Percentiles rank a stretch among this genome's conserved stretches.
Evolutionary conservation across 1,140 invertebrate genomes (phyloP).

Genomic region (Cotesia glomerata): DNA sequence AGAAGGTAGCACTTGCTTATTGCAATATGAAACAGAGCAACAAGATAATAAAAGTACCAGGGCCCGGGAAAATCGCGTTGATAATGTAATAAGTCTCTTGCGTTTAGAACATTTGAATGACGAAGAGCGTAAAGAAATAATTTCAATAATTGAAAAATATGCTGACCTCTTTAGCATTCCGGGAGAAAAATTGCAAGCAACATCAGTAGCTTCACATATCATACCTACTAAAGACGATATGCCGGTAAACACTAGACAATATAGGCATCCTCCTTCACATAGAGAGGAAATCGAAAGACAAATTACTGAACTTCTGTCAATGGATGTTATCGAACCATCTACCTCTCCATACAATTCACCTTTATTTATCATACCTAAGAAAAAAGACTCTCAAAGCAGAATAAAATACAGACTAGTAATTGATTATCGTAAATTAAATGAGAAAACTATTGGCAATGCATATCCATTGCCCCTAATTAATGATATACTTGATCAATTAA

Average conservation of each 20-base stretch:
- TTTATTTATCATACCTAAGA: no score
- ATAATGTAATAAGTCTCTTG: background rate
- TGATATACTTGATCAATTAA: no score
- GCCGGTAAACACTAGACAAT: background rate
- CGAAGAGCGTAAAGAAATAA: background rate
- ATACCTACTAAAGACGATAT: slow-evolving; percentile 11
- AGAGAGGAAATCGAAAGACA: no score
- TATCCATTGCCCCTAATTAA: no score
- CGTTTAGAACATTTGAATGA: background rate
- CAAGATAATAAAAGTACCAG: background rate
- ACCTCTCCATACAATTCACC: no score
- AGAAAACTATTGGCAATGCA: no score
- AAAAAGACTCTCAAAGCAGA: no score
- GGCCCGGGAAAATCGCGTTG: background rate
- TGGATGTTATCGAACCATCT: no score
- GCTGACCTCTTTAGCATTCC: background rate
- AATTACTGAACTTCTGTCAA: no score
- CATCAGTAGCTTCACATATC: background rate
- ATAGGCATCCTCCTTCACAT: background rate
- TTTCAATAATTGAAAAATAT: background rate
- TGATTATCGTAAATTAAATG: no score
- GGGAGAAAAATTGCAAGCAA: slow-evolving; percentile 1
- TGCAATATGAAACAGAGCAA: background rate
- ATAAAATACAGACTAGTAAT: no score
- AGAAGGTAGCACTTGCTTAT: background rate